Conservation (phyloP, 1,140 invertebrate species). For the Nixonia krombeini region DNA sequence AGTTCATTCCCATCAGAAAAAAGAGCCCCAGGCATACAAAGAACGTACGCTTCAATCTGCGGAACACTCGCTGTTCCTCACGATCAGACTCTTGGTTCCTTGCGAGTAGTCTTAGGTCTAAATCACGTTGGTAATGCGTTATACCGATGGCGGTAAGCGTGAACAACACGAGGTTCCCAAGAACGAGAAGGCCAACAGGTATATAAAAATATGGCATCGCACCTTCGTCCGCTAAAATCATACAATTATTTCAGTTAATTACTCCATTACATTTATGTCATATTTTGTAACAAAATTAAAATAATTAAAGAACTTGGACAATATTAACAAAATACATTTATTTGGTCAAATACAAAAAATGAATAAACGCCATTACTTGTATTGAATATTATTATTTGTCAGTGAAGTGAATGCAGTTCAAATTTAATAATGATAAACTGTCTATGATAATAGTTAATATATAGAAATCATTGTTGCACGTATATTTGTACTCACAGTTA, state of each 20-base stretch:
- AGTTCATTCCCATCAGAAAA: constrained; percentile 74
- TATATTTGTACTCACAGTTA: constrained; percentile 65
- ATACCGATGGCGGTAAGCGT: constrained; percentile 68
- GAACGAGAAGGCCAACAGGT: constrained; percentile 73
- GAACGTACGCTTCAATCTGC: constrained; percentile 58
- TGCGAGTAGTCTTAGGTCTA: constrained; percentile 58
- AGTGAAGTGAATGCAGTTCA: no score
- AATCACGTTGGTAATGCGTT: constrained; percentile 55
- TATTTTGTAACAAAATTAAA: no score
- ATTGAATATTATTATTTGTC: no score
- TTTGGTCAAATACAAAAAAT: no score
- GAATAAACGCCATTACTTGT: no score
- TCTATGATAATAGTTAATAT: no score
- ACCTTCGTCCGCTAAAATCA: constrained; percentile 72
- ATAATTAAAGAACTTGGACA: no score
- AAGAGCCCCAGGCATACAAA: constrained; percentile 70
- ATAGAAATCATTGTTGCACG: no score
- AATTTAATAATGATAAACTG: no score
- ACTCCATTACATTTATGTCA: no score
- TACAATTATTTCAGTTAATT: not conserved
- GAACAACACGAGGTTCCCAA: constrained; percentile 73
- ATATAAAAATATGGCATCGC: constrained; percentile 77
- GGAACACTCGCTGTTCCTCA: constrained; percentile 54
- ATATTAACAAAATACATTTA: no score
- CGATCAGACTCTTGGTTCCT: constrained; percentile 61